Percentiles rank a stretch among this genome's conserved stretches.
Evolutionary conservation across 1,140 invertebrate genomes (phyloP).

Genomic region (Leptopilina clavipes): DNA sequence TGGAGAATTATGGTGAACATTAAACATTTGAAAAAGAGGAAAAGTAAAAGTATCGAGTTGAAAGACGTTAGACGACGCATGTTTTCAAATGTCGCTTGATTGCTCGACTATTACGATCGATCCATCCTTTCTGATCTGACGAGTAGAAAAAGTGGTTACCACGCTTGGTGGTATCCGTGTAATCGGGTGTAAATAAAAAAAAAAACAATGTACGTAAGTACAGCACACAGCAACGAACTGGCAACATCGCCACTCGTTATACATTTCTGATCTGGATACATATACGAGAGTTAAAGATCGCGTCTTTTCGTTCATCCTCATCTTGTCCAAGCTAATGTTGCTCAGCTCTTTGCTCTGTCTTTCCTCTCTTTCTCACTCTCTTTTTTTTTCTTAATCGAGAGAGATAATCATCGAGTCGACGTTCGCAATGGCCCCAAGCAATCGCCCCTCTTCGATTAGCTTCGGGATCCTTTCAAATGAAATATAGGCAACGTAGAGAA

Average conservation of each 20-base stretch:
- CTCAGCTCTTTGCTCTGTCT: constrained; percentile 37
- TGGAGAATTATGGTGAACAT: neutral
- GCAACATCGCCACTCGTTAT: constrained; percentile 67
- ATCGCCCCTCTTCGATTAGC: constrained; percentile 24
- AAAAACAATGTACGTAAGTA: constrained; percentile 53
- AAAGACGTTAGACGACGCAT: neutral
- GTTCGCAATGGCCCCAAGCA: neutral
- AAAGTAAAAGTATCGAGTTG: neutral
- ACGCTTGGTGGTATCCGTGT: constrained; percentile 63
- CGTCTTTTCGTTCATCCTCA: constrained; percentile 43
- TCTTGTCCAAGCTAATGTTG: constrained; percentile 27
- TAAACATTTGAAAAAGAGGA: neutral
- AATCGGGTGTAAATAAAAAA: constrained; percentile 62
- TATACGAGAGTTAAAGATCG: constrained; percentile 10
- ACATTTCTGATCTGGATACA: constrained; percentile 50
- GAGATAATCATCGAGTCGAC: neutral
- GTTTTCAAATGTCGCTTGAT: constrained; percentile 37
- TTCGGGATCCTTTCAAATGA: constrained; percentile 32
- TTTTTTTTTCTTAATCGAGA: neutral
- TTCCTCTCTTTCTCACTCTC: neutral
- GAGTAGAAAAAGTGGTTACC: constrained; percentile 61
- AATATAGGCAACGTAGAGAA: constrained; percentile 27
- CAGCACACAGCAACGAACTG: constrained; percentile 47
- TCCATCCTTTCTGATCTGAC: constrained; percentile 42
- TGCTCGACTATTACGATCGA: constrained; percentile 45